Evolutionary conservation across 2,888 invertebrate genomes (phyloP), one percentile per base, ranked within the genome.

Genomic region (Busseola fusca): DNA sequence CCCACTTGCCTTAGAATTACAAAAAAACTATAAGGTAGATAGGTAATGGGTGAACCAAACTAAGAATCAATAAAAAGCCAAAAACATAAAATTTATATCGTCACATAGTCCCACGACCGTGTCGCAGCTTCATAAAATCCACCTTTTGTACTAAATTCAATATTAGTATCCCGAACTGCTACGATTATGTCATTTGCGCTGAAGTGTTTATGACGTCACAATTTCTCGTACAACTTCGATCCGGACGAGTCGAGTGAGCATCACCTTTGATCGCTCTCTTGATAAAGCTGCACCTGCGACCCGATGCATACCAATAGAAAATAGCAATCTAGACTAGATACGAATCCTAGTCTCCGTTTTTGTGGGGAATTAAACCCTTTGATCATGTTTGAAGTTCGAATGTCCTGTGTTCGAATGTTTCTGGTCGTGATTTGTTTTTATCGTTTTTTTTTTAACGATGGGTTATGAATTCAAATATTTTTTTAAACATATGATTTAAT

Each of bases 211-310:
- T 74, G 70, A 67, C 57, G 68, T 69, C 69, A 69, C 42, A 58
- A 40, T 71, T 62, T 27, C 40, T 68, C 69, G 69, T 74, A 30
- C 40, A 57, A 76, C 57, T 73, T 65, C 69, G 68, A 58, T 74
- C 69, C 48, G 67, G 76, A 74, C 75, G 58, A 59, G 72, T 72
- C 52, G 71, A 73, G 76, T 69, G 77, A 71, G 73, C 80, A 80
- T 72, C 79, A 72, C 80, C 84, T 84, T 82, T 83, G 83, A 84
- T 84, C 75, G 78, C 69, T 73, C 69, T 78, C 64, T 74, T 71
- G 71, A 71, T 78, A 80, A 72, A 62, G 40, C 50, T 69, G 67
- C 81, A 83, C 80, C 78, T 76, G 74, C 76, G 40, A 67, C 59
- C 70, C 72, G 73, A 42, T 78, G 78, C 67, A 81, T 81, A 75